Base-by-base conservation (phyloP, 2,888 invertebrate species). In the Therioaphis trifolii region DNA sequence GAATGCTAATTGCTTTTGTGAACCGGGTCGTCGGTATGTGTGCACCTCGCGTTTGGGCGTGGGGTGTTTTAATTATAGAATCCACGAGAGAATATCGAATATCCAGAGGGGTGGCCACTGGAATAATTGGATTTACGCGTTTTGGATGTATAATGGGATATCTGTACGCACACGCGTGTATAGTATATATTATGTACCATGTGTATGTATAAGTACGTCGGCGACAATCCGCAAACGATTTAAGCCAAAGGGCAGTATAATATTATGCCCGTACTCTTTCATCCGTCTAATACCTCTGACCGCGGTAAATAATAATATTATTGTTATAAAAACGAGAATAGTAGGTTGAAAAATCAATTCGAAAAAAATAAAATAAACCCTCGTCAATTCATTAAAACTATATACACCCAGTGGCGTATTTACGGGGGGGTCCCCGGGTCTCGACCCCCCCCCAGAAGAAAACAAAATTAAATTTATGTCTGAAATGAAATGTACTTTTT, bases 31-130 rank as follows among this genome's bases (percentile, higher is more conserved):
- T 29, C 24, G 68, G 69, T 69, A 77, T 77, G 76, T 77, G 68
- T 24, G 40, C 40, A 4, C 12, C 63, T 15, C 24, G 35, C 40
- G 21, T 68, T 68, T 78, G 29, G 63, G 77, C 21, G 77, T 4
- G 69, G 68, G 78, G 77, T 78, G 66, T 79, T 79, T 79, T 79
- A 79, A 79, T 79, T 79, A 79, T 78, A 78, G 77, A 78, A 78
- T 69, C 27, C 78, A 40, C 40, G n/a, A 68, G 68, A 40, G 55
- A 27, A n/a, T n/a, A n/a, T n/a, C n/a, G n/a, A n/a, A n/a, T n/a
- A n/a, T n/a, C n/a, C 35, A 7, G 69, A 27, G 77, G 66, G 66
- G 24, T 55, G 68, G 68, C 40, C 55, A 43, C 78, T 29, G 69
- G 68, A 79, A 79, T 79, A 79, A 79, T 79, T 79, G 78, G 78